Conservation (phyloP, 2,888 invertebrate species). For the Selenia dentaria region DNA sequence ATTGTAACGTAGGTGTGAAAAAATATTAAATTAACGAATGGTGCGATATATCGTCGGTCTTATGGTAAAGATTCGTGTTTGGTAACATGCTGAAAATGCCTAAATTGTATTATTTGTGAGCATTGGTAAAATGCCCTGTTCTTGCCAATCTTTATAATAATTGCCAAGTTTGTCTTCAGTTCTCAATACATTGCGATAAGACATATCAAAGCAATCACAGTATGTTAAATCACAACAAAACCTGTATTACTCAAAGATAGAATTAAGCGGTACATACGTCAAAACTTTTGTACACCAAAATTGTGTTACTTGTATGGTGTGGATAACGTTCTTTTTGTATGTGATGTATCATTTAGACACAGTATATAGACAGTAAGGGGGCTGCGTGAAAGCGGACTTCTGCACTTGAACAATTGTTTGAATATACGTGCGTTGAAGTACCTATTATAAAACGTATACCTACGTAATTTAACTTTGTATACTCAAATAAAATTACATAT, state of each 20-base stretch:
- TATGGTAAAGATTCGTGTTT: conserved; percentile 64
- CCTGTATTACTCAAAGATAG: conserved; percentile 34
- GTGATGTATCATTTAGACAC: conserved; percentile 63
- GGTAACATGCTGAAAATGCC: conserved; percentile 66
- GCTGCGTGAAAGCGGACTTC: background rate
- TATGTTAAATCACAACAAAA: conserved; percentile 44
- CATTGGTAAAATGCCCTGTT: conserved; percentile 68
- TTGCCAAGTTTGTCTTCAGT: conserved; percentile 36
- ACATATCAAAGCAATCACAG: conserved; percentile 77
- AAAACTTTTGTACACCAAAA: conserved; percentile 52
- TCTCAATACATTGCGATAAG: conserved; percentile 59
- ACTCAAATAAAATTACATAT: no score
- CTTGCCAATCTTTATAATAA: conserved; percentile 60
- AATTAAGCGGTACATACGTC: conserved; percentile 31
- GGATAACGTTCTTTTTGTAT: conserved; percentile 47
- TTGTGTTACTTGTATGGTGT: conserved; percentile 44
- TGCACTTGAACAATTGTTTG: background rate
- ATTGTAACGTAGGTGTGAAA: conserved; percentile 78
- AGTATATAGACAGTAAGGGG: conserved; percentile 3
- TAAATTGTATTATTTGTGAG: conserved; percentile 74
- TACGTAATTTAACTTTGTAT: no score
- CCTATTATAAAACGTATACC: no score
- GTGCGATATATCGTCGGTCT: conserved; percentile 79
- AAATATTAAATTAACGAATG: conserved; percentile 71
- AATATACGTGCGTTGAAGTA: no score